Conservation (phyloP, 2,797 vertebrate genomes). For the Macropus fuliginosus region DNA sequence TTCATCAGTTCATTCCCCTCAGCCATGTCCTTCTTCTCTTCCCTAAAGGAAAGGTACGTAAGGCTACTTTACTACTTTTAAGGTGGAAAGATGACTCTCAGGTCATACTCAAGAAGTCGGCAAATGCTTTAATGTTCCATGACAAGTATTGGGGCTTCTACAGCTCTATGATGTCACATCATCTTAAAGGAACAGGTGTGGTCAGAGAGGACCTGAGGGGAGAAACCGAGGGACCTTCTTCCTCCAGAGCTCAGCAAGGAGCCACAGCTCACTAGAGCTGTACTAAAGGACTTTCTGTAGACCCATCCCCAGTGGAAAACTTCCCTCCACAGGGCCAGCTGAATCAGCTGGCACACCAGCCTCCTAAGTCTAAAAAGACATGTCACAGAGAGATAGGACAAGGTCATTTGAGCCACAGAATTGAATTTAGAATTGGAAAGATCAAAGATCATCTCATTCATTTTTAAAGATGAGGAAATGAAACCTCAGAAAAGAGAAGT, state of each 20-base stretch:
- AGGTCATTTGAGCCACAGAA: not conserved
- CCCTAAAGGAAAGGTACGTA: not conserved
- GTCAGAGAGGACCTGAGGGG: not conserved
- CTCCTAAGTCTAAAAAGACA: not conserved
- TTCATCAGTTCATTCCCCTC: slow-evolving; percentile 73
- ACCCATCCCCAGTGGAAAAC: no score
- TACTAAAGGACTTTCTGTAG: not conserved
- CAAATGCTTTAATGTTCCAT: slow-evolving; percentile 30
- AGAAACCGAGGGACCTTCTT: not conserved
- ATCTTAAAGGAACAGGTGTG: slow-evolving; percentile 64
- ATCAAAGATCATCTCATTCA: no score
- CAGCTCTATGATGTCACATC: slow-evolving; percentile 76
- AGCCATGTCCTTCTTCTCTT: slow-evolving; percentile 57
- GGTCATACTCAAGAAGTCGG: slow-evolving; percentile 17
- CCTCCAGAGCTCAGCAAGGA: no score
- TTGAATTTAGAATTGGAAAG: not conserved
- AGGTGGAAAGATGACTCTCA: slow-evolving; percentile 48
- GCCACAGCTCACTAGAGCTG: no score
- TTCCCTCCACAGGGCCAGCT: no score
- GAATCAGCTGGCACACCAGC: not conserved
- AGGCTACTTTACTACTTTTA: slow-evolving; percentile 25
- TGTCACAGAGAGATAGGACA: not conserved
- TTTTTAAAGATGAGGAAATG: not conserved
- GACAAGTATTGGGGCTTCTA: slow-evolving; percentile 39
- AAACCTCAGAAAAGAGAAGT: not conserved